Evolutionary conservation across 2,888 invertebrate species (phyloP).

Genomic region (Listrodromus nycthemerus): DNA sequence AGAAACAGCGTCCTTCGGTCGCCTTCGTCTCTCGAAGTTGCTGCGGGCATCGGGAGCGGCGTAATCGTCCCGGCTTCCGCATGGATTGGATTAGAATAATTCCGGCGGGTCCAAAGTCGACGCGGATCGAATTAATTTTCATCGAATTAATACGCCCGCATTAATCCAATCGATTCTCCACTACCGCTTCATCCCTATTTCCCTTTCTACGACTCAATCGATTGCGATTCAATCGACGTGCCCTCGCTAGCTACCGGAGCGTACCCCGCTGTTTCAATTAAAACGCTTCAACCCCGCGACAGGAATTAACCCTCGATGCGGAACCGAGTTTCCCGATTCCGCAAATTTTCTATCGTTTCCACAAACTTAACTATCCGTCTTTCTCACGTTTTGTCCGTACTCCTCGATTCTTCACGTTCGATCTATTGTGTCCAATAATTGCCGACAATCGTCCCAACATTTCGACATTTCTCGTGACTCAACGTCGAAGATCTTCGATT

Average conservation of each 20-base stretch:
- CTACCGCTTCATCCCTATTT: constrained; percentile 49
- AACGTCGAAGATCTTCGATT: constrained; percentile 44
- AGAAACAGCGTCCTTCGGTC: background rate
- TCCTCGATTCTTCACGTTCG: background rate
- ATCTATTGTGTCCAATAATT: constrained; percentile 17
- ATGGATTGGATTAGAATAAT: constrained; percentile 78
- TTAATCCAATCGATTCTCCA: constrained; percentile 80
- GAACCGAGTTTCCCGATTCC: constrained; percentile 37
- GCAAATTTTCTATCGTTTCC: constrained; percentile 25
- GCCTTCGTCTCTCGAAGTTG: constrained; percentile 9
- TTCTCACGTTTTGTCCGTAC: background rate
- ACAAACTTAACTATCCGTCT: constrained; percentile 12
- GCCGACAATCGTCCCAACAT: constrained; percentile 5
- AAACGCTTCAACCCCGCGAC: constrained; percentile 72
- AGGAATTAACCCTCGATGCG: constrained; percentile 66
- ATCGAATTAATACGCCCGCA: constrained; percentile 81
- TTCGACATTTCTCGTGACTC: constrained; percentile 32
- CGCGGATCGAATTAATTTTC: constrained; percentile 82
- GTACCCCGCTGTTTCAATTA: constrained; percentile 78
- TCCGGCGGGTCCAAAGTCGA: constrained; percentile 72
- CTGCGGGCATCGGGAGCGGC: constrained; percentile 21
- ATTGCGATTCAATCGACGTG: constrained; percentile 80
- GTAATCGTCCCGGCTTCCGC: constrained; percentile 66
- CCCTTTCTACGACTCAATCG: constrained; percentile 75
- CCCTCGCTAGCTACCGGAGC: constrained; percentile 59